Base-by-base conservation (phyloP, 2,888 invertebrate genomes). In the Heteropelma amictum region DNA sequence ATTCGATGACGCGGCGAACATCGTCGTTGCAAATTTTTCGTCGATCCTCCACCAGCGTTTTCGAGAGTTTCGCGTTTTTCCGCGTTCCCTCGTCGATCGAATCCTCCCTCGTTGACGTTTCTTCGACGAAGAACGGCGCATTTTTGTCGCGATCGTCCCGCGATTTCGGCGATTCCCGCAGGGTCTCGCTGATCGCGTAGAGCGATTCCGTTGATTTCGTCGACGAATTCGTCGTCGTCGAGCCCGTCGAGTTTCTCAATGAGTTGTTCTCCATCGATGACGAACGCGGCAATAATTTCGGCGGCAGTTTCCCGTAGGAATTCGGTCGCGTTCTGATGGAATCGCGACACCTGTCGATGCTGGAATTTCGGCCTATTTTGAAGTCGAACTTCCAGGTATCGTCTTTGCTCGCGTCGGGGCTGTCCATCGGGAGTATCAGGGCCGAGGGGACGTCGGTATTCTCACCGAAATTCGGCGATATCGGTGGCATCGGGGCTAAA, bases 401-500 rank as follows among this genome's bases (percentile, higher is more conserved):
- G 33, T 58, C 60, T 19, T 63, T 19, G 8, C 42, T 35, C 10
- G 35, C 38, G 0, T 58, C 58, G 71, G 75, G 2, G n/a, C 58
- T 42, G 26, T 38, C 47, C 5, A 14, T 51, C 26, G 40, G 12
- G 4, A 65, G 42, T 21, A 63, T 51, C 17, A 69, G 61, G 1
- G 75, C 63, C 4, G 21, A 23, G 1, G 74, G 54, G 23, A 49
- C 7, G 7, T 82, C 78, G 1, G 35, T 38, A n/a, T 69, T 71
- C 14, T 84, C 85, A 1, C 75, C 83, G 6, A 85, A 82, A 30
- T 85, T 83, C 5, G 82, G 73, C 0, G 81, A 82, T 42, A 87
- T 87, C 3, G 87, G 87, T 0, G 80, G 84, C 87, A 88, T 88
- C 0, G 87, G 87, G 1, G 81, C 85, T 83, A 88, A 84, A 7